These are phyloP conservation scores for Rhogogaster chlorosoma DNA, from an alignment of 2,888 invertebrate genomes.

Conservation along the genomic window DNA sequence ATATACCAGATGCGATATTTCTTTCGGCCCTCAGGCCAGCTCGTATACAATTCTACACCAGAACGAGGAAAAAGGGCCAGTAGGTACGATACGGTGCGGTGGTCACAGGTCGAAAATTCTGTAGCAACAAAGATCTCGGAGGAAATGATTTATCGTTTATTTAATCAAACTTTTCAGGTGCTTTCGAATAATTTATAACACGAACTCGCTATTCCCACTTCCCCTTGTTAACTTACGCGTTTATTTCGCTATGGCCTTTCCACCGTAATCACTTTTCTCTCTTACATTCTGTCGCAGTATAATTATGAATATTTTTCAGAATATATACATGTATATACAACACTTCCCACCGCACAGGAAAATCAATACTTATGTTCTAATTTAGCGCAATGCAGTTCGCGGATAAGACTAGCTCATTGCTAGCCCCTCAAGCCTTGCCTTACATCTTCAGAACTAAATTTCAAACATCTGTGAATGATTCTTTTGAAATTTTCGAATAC, in stretches of 20 bases:
- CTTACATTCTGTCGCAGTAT: not conserved
- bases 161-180: not conserved
- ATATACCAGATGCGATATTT: not conserved
- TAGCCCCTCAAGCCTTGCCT: not conserved
- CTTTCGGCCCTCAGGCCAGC: constrained; percentile 9
- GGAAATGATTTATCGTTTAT: constrained; percentile 22
- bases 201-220: not conserved
- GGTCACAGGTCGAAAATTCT: not conserved
- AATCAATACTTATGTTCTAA: constrained; percentile 16
- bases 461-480: not conserved
- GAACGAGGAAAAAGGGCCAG: not conserved
- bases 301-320: not conserved
- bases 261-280: not conserved
- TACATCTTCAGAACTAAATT: not conserved
- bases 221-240: not conserved
- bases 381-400: constrained; percentile 1
- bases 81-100: not conserved
- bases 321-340: not conserved
- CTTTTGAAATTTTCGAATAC: not conserved
- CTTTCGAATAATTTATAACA: not conserved
- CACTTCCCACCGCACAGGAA: not conserved
- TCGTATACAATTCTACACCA: constrained; percentile 14
- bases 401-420: not conserved
- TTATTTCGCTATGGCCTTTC: not conserved
- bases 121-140: constrained; percentile 4